These are phyloP conservation scores for Platygyra sinensis DNA, from an alignment of 64 coral and sea anemone species.

Conservation along the genomic window DNA sequence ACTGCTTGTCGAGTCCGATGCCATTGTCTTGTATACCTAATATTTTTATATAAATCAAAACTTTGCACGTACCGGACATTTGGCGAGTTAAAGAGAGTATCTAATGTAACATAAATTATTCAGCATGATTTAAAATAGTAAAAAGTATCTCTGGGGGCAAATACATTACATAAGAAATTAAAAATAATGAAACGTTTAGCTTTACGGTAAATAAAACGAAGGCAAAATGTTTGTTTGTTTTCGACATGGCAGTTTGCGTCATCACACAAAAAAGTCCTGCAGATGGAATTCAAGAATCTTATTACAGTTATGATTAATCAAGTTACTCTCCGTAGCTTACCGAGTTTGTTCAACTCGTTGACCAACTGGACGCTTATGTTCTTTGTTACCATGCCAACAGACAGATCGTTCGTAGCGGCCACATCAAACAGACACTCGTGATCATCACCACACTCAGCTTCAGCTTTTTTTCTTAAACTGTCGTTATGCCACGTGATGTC, in stretches of 20 bases:
- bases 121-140: too few relatives aligned
- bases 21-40: too few relatives aligned
- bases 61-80: too few relatives aligned
- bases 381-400: slow-evolving; percentile 31
- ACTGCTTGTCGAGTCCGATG: too few relatives aligned
- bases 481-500: slow-evolving; percentile 26
- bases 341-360: slow-evolving; percentile 28
- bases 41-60: too few relatives aligned
- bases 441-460: slow-evolving; percentile 19
- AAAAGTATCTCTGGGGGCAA: too few relatives aligned
- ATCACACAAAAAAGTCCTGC: neutral
- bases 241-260: neutral
- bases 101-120: too few relatives aligned
- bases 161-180: too few relatives aligned
- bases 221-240: neutral
- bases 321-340: neutral
- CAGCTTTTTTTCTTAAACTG: neutral
- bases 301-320: neutral
- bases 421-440: slow-evolving; percentile 32
- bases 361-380: neutral
- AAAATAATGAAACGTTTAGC: too few relatives aligned
- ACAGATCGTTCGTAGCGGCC: slow-evolving; percentile 27
- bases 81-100: too few relatives aligned
- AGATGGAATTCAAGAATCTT: neutral
- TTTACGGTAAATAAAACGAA: too few relatives aligned